Conservation (phyloP, 2,888 invertebrate genomes). For the Pseudanteris insignis region DNA sequence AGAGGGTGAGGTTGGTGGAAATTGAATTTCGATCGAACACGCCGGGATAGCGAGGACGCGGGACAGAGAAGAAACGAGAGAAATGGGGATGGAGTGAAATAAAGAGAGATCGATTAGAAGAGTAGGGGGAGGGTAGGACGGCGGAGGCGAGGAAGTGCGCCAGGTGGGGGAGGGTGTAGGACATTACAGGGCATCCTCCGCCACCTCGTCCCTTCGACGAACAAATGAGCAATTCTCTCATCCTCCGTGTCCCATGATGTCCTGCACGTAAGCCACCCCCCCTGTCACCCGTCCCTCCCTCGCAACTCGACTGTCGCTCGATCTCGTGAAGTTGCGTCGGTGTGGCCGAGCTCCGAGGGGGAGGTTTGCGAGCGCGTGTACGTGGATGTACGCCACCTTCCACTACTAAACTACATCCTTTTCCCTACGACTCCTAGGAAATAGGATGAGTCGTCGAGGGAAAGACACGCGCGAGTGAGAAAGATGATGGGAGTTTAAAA, state of each 20-base stretch:
- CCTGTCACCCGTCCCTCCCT: no score
- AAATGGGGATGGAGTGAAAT: conserved; percentile 32
- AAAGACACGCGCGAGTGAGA: conserved; percentile 40
- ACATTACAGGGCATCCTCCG: conserved; percentile 61
- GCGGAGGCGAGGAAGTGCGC: not conserved
- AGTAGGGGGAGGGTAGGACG: conserved; percentile 26
- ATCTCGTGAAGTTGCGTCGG: conserved; percentile 15
- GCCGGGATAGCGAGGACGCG: conserved; percentile 47
- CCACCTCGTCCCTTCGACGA: conserved; percentile 59
- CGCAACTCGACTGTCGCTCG: conserved; percentile 47
- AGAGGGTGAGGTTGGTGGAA: conserved; percentile 57
- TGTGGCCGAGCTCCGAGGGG: conserved; percentile 8
- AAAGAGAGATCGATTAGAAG: conserved; percentile 16
- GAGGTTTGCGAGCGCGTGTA: conserved; percentile 9
- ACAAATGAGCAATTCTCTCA: conserved; percentile 66
- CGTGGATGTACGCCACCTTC: conserved; percentile 44
- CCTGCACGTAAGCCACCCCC: conserved; percentile 57
- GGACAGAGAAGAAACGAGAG: conserved; percentile 17
- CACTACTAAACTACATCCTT: conserved; percentile 45
- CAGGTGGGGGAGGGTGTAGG: conserved; percentile 53
- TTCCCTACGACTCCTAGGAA: conserved; percentile 40
- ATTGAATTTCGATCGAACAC: conserved; percentile 66
- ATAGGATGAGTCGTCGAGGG: conserved; percentile 36
- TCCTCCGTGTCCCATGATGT: conserved; percentile 63
- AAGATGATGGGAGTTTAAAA: conserved; percentile 65